Conservation (phyloP, 2,113 vertebrate species). For the Pluvianellus socialis region DNA sequence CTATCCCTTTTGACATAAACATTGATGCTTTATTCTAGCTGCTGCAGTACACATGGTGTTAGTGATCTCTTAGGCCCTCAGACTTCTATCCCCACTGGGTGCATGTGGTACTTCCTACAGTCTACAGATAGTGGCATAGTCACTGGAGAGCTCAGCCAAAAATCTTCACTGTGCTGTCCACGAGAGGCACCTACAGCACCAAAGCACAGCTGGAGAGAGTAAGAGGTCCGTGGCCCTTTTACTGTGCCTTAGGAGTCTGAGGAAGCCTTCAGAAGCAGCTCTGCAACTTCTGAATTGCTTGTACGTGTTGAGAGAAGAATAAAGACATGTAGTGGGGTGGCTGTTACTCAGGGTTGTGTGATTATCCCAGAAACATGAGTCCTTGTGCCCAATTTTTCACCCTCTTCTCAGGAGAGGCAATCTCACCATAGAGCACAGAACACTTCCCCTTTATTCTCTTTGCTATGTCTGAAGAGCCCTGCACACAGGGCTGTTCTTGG, state of each 20-base stretch:
- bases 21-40: background rate
- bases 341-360: background rate
- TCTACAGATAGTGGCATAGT: background rate
- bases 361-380: background rate
- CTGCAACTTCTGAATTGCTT: background rate
- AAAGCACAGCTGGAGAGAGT: accelerated
- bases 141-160: background rate
- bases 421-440: background rate
- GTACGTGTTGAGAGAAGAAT: background rate
- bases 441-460: background rate
- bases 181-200: background rate
- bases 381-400: background rate
- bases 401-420: background rate
- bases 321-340: background rate
- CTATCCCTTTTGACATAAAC: background rate
- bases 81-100: background rate
- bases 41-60: background rate
- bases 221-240: background rate
- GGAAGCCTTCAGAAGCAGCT: background rate
- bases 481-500: background rate
- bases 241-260: background rate
- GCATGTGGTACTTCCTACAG: background rate
- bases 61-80: background rate
- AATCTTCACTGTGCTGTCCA: background rate
- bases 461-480: background rate